A percentile compares a stretch with the other conserved stretches of the same genome.
These are phyloP conservation scores for Bradypodion pumilum DNA, from an alignment of 2,797 vertebrate genomes.

Conservation along the genomic window DNA sequence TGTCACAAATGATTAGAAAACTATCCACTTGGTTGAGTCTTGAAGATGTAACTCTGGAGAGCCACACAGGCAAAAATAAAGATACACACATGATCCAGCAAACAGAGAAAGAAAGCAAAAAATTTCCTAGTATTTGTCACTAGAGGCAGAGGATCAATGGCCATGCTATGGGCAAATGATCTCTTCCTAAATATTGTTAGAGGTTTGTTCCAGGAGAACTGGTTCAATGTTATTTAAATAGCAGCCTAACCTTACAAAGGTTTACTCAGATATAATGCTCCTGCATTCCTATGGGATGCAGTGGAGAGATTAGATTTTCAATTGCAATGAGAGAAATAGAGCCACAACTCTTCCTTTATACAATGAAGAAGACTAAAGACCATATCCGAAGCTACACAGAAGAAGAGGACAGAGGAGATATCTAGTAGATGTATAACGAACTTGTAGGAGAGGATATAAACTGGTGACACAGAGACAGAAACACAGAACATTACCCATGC, in stretches of 20 bases:
- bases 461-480: background rate
- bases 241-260: background rate
- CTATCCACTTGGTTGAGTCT: background rate
- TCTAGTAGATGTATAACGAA: too few relatives aligned
- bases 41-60: background rate
- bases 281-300: background rate
- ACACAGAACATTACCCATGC: background rate
- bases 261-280: background rate
- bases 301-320: too few relatives aligned
- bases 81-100: background rate
- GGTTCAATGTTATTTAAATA: background rate
- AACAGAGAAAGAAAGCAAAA: background rate
- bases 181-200: background rate
- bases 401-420: too few relatives aligned
- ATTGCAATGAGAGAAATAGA: too few relatives aligned
- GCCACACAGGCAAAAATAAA: background rate
- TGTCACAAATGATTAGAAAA: background rate
- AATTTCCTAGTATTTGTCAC: background rate
- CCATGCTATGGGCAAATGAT: background rate
- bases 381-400: too few relatives aligned
- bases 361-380: background rate
- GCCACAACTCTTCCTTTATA: background rate
- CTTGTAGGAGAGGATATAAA: background rate
- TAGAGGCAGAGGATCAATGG: too few relatives aligned
- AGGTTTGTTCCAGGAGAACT: background rate